Evolutionary conservation across 2,888 invertebrate species (phyloP), one percentile per base, ranked within the genome.

Genomic region (Metacarcinus magister): DNA sequence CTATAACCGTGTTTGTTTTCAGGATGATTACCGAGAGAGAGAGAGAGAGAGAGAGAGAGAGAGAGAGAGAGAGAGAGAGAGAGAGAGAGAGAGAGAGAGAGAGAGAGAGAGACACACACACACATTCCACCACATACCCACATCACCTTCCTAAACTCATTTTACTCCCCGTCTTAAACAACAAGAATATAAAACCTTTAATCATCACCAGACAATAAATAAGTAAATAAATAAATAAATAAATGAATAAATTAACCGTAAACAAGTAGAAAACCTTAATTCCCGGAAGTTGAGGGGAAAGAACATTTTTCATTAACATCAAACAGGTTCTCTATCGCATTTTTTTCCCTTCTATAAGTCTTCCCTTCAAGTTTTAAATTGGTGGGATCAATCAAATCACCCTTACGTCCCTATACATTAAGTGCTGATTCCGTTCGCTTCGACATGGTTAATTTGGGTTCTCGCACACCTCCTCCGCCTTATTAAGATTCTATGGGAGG

Each of bases 401-500:
- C 87, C 87, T 87, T 87, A 32, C 87, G 87, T 2, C 87, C 87
- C 87, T 39, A 16, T 87, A 39, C 32, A 16, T 87, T 87, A 87
- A 32, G 87, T 39, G 87, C 39, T 87, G 87, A 87, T 87, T 87
- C 87, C 87, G 39, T 39, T 39, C 87, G 87, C 87, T 39, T 39
- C 87, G 87, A 87, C 87, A 87, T 39, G 87, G 87, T 87, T 87
- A 87, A 87, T 87, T 87, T 87, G 87, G 87, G 87, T 87, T 82
- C 87, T 39, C 32, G 87, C 87, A 39, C 87, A 87, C 87, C 87
- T 87, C 87, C 87, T 87, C 87, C 39, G 75, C 87, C 87, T 87
- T 87, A 87, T 87, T 87, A 87, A 87, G 87, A 87, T 87, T 87
- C 87, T 87, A 87, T 87, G 87, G 39, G 39, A 16, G 87, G 39